phyloP scores from a whole-genome alignment of 2,888 invertebrate species.

The Drosophila phalerata region DNA sequence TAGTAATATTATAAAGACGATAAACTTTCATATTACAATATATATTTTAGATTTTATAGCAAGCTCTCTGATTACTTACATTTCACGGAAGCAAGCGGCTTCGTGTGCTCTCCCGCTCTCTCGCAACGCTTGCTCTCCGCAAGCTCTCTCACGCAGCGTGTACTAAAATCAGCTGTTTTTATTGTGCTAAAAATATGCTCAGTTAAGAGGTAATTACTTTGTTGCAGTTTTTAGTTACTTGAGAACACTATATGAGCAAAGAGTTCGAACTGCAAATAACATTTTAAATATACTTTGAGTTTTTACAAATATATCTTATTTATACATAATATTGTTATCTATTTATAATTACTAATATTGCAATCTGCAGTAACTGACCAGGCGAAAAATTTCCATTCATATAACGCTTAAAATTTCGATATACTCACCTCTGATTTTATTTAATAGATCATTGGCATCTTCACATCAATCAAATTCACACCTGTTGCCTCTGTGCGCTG shows the following conservation, averaged over 20 bases:
- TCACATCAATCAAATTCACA: slow-evolving; percentile 51
- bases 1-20: background rate
- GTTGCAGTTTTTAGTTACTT: background rate
- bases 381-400: background rate
- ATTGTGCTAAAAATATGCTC: slow-evolving; percentile 54
- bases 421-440: background rate
- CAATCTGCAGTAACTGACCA: background rate
- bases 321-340: too few relatives aligned
- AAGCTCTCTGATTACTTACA: slow-evolving; percentile 64
- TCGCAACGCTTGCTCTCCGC: slow-evolving; percentile 32
- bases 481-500: slow-evolving; percentile 44
- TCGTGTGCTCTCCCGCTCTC: slow-evolving; percentile 15
- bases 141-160: slow-evolving; percentile 51
- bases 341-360: background rate
- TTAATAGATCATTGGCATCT: background rate
- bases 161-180: slow-evolving; percentile 68
- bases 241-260: background rate
- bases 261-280: background rate
- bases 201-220: slow-evolving; percentile 4
- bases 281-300: background rate
- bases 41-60: slow-evolving; percentile 54
- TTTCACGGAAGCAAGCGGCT: slow-evolving; percentile 50
- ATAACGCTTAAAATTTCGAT: background rate
- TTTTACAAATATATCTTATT: too few relatives aligned
- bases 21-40: too few relatives aligned